phyloP scores from a whole-genome alignment of 2,113 vertebrate genomes.

The Nycticryphes semicollaris region DNA sequence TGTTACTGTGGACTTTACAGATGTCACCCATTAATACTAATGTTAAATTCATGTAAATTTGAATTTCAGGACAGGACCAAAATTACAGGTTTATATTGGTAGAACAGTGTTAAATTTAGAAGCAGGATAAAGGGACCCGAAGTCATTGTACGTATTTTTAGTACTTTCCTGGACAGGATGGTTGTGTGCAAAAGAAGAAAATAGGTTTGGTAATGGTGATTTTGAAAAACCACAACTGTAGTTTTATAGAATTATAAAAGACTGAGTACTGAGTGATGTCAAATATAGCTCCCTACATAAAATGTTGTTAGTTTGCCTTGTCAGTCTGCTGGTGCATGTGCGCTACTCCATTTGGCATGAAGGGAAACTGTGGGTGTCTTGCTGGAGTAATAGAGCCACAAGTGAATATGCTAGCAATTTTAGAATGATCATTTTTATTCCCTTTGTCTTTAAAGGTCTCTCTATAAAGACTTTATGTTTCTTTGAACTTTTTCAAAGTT shows the following conservation, averaged over 20 bases:
- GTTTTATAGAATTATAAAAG: background rate
- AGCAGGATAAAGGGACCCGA: background rate
- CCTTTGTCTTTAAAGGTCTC: background rate
- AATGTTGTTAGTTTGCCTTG: constrained; percentile 20
- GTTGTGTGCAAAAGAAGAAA: background rate
- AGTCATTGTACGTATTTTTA: background rate
- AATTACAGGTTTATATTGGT: background rate
- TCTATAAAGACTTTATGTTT: background rate
- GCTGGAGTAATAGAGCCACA: background rate
- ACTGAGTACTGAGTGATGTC: background rate
- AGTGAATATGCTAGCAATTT: constrained; percentile 17
- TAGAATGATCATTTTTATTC: constrained; percentile 1
- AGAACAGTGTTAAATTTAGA: background rate
- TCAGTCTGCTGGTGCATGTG: background rate
- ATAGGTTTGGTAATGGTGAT: background rate
- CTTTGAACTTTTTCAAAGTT: constrained; percentile 3
- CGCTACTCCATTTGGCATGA: background rate
- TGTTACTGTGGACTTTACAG: background rate
- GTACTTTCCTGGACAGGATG: background rate
- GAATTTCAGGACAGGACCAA: background rate
- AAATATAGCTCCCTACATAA: background rate
- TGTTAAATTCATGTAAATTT: background rate
- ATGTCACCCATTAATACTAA: background rate
- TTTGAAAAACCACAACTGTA: background rate
- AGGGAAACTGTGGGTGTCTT: constrained; percentile 1